phyloP scores from a whole-genome alignment of 37 sponge, comb jelly and placozoan species.

The Theonella swinhoei region DNA sequence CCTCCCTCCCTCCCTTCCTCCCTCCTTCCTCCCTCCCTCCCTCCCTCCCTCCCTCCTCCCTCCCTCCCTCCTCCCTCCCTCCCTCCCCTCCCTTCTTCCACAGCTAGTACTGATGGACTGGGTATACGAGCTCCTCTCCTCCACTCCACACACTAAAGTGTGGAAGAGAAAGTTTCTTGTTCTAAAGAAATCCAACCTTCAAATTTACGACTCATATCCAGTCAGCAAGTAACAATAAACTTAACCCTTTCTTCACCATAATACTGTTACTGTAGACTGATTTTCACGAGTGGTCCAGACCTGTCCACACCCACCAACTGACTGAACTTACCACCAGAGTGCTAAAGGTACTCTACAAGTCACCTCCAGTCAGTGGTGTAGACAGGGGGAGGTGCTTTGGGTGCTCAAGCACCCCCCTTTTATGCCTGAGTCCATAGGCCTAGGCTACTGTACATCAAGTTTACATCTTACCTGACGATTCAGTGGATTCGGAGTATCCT shows the following conservation, averaged over 20 bases:
- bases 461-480: no score
- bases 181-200: conserved; percentile 10
- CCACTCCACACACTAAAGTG: conserved; percentile 25
- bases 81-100: neutral
- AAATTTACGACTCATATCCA: conserved; percentile 25
- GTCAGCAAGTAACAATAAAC: neutral
- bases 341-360: conserved; percentile 39
- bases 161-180: conserved; percentile 60
- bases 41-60: neutral
- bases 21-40: neutral
- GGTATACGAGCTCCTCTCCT: conserved; percentile 42
- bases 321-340: conserved; percentile 27
- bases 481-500: no score
- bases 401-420: no score
- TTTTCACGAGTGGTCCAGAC: conserved; percentile 37
- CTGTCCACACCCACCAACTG: conserved; percentile 27
- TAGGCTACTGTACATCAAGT: no score
- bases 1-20: neutral
- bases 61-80: neutral
- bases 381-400: no score
- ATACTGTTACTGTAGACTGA: neutral
- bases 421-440: no score
- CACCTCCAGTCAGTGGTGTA: no score
- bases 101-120: conserved; percentile 40
- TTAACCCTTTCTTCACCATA: neutral